Conservation (phyloP, 2,113 vertebrate species). For the Hirundichthys speculiger region DNA sequence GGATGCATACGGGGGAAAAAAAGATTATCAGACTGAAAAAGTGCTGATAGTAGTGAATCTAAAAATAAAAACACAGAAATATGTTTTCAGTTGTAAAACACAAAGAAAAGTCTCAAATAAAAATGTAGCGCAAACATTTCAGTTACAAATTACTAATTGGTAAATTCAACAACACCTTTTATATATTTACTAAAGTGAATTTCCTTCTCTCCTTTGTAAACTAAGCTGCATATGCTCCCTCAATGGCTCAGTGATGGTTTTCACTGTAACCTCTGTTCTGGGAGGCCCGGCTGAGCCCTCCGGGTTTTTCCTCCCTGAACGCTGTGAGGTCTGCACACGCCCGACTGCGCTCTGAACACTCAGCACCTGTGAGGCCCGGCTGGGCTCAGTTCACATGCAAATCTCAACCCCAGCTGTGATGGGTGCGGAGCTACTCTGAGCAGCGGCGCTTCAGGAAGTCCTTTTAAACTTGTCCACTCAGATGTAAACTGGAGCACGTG, state of each 20-base stretch:
- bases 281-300: constrained; percentile 22
- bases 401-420: too few species aligned
- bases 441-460: too few species aligned
- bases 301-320: not conserved
- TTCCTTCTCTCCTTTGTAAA: constrained; percentile 7
- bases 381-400: not conserved
- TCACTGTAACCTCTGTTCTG: constrained; percentile 3
- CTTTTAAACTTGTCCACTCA: too few species aligned
- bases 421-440: too few species aligned
- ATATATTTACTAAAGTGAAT: not conserved
- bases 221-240: constrained; percentile 32
- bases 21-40: constrained; percentile 17
- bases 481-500: too few species aligned
- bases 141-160: constrained; percentile 22
- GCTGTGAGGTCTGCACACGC: not conserved
- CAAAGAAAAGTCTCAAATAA: constrained; percentile 48
- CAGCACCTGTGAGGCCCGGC: too few species aligned
- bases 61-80: constrained; percentile 36
- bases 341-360: too few species aligned
- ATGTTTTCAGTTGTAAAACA: too few species aligned
- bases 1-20: constrained; percentile 27
- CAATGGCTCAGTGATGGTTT: constrained; percentile 15
- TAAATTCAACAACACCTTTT: constrained; percentile 14
- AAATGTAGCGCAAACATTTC: constrained; percentile 10
- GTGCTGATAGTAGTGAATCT: constrained; percentile 7